Conservation (phyloP, 1,140 invertebrate species). For the Oreohelix idahoensis region DNA sequence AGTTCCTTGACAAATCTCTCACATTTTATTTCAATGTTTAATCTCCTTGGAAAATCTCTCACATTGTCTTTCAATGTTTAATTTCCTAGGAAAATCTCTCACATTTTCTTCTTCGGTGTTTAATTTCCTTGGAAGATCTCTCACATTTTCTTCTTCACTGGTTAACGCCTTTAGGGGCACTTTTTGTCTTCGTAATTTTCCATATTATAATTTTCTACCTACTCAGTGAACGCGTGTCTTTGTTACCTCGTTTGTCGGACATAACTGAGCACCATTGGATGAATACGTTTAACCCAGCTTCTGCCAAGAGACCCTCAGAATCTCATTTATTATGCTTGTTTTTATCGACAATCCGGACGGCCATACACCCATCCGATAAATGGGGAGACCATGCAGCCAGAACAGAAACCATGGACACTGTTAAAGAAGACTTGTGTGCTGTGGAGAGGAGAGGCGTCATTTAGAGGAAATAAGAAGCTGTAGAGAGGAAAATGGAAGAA, state of each 20-base stretch:
- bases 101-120: too few relatives aligned
- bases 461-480: too few relatives aligned
- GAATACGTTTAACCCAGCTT: constrained; percentile 12
- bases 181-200: neutral
- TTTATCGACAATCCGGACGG: neutral
- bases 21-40: too few relatives aligned
- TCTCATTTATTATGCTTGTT: constrained; percentile 1
- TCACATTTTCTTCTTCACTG: neutral
- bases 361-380: neutral
- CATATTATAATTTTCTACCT: neutral
- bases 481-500: too few relatives aligned
- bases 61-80: too few relatives aligned
- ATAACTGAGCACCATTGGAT: constrained; percentile 5
- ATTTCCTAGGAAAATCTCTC: too few relatives aligned
- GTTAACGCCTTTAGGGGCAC: neutral
- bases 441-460: too few relatives aligned
- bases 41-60: too few relatives aligned
- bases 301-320: neutral
- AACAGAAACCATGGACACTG: neutral
- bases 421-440: neutral
- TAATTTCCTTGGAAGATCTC: too few relatives aligned
- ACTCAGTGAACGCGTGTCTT: neutral
- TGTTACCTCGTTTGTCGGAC: neutral
- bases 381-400: neutral
- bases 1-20: too few relatives aligned